Base-by-base conservation (phyloP, 2,797 vertebrate species). In the Alcedo atthis region DNA sequence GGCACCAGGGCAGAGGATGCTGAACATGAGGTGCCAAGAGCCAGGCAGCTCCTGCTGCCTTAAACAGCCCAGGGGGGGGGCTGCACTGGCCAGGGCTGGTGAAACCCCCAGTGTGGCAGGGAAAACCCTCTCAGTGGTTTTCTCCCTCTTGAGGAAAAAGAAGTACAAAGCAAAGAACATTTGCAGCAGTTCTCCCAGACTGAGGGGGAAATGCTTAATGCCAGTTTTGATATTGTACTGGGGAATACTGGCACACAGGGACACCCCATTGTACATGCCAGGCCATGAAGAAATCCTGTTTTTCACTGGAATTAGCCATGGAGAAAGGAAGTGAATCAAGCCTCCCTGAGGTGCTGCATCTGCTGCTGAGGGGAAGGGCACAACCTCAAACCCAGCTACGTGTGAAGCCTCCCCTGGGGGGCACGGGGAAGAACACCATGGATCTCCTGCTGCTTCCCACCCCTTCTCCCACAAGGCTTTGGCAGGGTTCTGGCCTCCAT, bases 341-440 rank as follows among this genome's bases (percentile, higher is more conserved):
- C 37, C 58, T 75, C 51, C 84, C 21, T 61, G 80, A 5, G 1
- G 14, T 8, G 81, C 81, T 64, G 75, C 92, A 94, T 46, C 89
- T 93, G 91, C 57, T 93, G 91, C 62, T 4, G 69, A 83, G 49
- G 57, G 79, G 81, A 89, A 94, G 68, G 76, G 82, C 58, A 24
- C 1, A 40, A 78, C 84, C 84, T 32, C 71, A 21, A 30, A 20
- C 30, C 37, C 74, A n/a, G 57, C 67, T 20, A 48, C 0, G 11
- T 4, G 49, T 1, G 2, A 68, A 81, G 46, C 73, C 79, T 78
- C 91, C 87, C 92, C 25, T 5, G 0, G 70, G 82, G 37, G 91
- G 84, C 78, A 55, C 0, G 0, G 66, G 74, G 46, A n/a, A 51
- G 75, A 12, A 43, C 85, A 48, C 18, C 43, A 7, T 0, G 7